Evolutionary conservation across 2,113 vertebrate genomes (phyloP), one percentile per base, ranked within the genome.

Genomic region (Machaerirhynchus nigripectus): DNA sequence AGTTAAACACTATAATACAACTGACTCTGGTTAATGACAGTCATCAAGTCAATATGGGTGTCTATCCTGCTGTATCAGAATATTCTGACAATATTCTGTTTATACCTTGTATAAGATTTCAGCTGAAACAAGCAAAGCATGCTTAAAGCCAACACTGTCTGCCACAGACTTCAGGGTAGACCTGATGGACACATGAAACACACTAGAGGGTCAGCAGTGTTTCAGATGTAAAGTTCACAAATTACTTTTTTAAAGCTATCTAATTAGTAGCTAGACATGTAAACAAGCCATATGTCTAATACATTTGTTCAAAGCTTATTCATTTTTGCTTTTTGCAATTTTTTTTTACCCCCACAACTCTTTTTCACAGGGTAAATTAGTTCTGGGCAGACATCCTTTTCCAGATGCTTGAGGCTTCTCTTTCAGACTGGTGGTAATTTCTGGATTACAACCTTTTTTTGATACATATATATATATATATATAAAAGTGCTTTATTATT

Each of bases 271-370:
- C 11, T 56, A 85, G 35, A 73, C 37, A 52, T 31, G 9, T 56
- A 87, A 91, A 79, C 37, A 94, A 79, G 26, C 10, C 33, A 37
- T 49, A 57, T 21, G 13, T n/a, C 79, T 60, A 71, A 42, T 15
- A 57, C 1, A 2, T 82, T 74, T 75, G 2, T 68, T 77, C 14
- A n/a, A 82, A 60, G 46, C 3, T 59, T 84, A 67, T 49, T 33
- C 11, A 8, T 78, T 87, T 87, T 4, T 55, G 75, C 7, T 7
- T 74, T 82, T 68, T 61, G 42, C 22, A 63, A 35, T 10, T 8
- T 7, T 7, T 7, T 7, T 30, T 57, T 24, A 6, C 2, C 1
- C 3, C 7, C 18, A 8, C 3, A 74, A 30, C 3, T 28, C 8
- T 60, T 69, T 88, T 55, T 77, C 27, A 42, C 27, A 56, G 30